A percentile compares a stretch with the other conserved stretches of the same genome.
phyloP scores from a whole-genome alignment of 2,113 vertebrate genomes.

The Erythrolamprus reginae region DNA sequence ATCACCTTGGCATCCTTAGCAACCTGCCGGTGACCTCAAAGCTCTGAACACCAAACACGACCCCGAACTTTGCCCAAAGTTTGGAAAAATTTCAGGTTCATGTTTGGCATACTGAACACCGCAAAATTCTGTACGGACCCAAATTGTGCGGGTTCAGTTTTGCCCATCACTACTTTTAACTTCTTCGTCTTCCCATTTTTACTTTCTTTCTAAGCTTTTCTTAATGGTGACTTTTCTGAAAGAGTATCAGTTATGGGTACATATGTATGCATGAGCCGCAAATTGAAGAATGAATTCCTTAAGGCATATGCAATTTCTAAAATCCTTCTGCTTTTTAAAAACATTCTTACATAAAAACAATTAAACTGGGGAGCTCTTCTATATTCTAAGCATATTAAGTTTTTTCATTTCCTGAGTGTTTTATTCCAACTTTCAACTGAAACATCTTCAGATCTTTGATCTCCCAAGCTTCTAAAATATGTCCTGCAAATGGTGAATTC shows the following conservation, averaged over 20 bases:
- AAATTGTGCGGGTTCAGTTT: no score
- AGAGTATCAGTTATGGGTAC: background rate
- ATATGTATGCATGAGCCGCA: slow-evolving; percentile 9
- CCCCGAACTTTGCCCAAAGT: no score
- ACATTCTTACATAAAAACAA: slow-evolving; percentile 47
- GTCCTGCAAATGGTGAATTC: slow-evolving; percentile 50
- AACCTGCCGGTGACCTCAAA: no score
- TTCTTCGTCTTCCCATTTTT: background rate
- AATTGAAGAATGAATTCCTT: slow-evolving; percentile 39
- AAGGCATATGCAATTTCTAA: slow-evolving; percentile 28
- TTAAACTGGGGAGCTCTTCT: slow-evolving; percentile 47
- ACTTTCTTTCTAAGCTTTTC: background rate
- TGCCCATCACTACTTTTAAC: no score
- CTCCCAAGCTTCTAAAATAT: slow-evolving; percentile 43
- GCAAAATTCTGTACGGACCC: no score
- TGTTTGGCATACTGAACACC: no score
- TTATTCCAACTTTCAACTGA: slow-evolving; percentile 63
- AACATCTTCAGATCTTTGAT: slow-evolving; percentile 51
- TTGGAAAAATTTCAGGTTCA: no score
- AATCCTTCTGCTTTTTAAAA: slow-evolving; percentile 27
- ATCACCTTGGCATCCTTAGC: no score
- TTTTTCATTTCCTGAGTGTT: slow-evolving; percentile 54
- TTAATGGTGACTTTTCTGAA: background rate
- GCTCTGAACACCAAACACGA: no score
- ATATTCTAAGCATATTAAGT: slow-evolving; percentile 50